These are phyloP conservation scores for Caretta caretta DNA, from an alignment of 2,113 vertebrate genomes.

Conservation along the genomic window DNA sequence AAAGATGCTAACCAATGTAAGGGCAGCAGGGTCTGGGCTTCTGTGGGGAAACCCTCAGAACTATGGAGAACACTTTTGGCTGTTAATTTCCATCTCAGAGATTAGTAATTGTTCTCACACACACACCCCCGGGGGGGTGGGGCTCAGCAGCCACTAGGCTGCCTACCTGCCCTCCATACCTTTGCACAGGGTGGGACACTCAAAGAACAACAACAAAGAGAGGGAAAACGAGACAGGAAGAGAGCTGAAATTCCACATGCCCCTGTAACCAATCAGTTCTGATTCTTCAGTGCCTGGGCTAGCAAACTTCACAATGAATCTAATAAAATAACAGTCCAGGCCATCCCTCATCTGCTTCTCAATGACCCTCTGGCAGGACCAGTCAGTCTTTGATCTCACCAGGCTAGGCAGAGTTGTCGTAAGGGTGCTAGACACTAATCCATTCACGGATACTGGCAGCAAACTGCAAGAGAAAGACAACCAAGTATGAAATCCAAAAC, in stretches of 20 bases:
- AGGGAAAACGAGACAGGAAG: fast-evolving
- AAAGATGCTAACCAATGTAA: fast-evolving
- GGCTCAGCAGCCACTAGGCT: neutral
- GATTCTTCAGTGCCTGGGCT: fast-evolving
- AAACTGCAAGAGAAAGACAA: slow-evolving; percentile 2
- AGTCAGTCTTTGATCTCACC: slow-evolving; percentile 14
- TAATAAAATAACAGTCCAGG: neutral
- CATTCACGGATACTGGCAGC: slow-evolving; percentile 6
- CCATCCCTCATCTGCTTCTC: neutral
- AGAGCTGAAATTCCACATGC: neutral
- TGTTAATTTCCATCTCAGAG: neutral
- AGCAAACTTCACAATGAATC: neutral
- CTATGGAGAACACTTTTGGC: fast-evolving
- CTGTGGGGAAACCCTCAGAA: fast-evolving
- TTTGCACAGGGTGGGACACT: too few relatives aligned
- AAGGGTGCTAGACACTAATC: slow-evolving; percentile 31
- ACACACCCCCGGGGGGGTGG: fast-evolving
- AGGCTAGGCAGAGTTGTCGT: neutral
- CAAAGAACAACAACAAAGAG: neutral
- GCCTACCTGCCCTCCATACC: neutral
- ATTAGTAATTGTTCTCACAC: neutral
- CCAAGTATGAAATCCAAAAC: too few relatives aligned
- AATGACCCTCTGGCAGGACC: neutral
- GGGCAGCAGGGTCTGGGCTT: neutral
- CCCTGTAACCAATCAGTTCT: fast-evolving